Conservation (phyloP, 2,113 vertebrate genomes). For the Hydropotes inermis region DNA sequence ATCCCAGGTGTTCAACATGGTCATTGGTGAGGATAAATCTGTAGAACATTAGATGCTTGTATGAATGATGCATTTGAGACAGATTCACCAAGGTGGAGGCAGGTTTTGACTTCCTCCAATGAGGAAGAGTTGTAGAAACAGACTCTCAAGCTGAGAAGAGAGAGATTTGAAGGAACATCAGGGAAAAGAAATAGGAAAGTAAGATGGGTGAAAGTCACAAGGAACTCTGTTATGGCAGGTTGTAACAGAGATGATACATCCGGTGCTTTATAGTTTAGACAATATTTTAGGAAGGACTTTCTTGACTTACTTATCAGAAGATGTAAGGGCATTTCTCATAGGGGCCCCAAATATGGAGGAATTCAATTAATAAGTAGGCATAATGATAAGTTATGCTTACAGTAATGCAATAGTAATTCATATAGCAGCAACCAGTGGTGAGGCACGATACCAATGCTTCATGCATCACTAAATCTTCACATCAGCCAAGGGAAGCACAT, state of each 20-base stretch:
- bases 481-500: neutral
- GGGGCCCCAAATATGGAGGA: neutral
- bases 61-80: neutral
- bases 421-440: neutral
- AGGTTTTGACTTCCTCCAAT: neutral
- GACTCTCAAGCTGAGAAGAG: neutral
- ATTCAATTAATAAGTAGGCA: neutral
- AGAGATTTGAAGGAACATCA: neutral
- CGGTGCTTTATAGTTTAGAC: neutral
- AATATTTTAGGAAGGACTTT: neutral
- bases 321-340: neutral
- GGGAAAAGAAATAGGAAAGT: neutral
- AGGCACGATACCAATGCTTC: neutral
- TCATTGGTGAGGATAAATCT: neutral
- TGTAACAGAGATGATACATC: neutral
- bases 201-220: neutral
- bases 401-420: neutral
- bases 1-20: neutral
- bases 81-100: neutral
- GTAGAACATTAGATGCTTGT: neutral
- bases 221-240: neutral
- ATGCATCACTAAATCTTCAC: neutral
- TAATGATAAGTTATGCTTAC: neutral
- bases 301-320: neutral
- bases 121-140: neutral